These are phyloP conservation scores for Scartelaos histophorus DNA, from an alignment of 2,113 vertebrate species.

Conservation along the genomic window DNA sequence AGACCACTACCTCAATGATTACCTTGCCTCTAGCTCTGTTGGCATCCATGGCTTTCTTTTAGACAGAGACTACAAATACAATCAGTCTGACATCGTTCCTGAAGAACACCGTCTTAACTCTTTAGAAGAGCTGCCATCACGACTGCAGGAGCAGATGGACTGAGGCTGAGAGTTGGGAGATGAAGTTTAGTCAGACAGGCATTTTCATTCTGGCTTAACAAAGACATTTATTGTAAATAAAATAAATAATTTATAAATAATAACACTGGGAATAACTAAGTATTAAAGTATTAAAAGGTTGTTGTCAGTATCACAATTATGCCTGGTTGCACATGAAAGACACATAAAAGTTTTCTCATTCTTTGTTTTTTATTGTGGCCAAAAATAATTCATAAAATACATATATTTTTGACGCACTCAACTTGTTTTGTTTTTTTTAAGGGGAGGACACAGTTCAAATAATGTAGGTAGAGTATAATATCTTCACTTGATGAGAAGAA, in stretches of 20 bases:
- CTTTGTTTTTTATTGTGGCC: not conserved
- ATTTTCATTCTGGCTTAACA: not conserved
- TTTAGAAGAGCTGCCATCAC: conserved; percentile 67
- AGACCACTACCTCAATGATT: conserved; percentile 86
- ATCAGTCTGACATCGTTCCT: conserved; percentile 48
- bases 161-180: conserved; percentile 17
- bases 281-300: not conserved
- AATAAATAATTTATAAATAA: too few relatives aligned
- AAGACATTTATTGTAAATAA: too few relatives aligned
- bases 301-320: not conserved
- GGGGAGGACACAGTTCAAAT: not conserved
- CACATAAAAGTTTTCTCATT: not conserved
- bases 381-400: too few relatives aligned
- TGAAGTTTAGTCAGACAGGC: not conserved
- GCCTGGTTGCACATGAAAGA: not conserved
- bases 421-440: not conserved
- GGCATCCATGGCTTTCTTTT: conserved; percentile 88
- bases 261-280: not conserved
- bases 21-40: conserved; percentile 76
- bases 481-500: not conserved
- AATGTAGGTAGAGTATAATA: not conserved
- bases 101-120: conserved; percentile 64
- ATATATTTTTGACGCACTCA: too few relatives aligned
- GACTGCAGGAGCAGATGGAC: conserved; percentile 52
- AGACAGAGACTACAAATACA: conserved; percentile 37